These are phyloP conservation scores for Proctacanthus coquilletti DNA, from an alignment of 1,140 invertebrate species.

Conservation along the genomic window DNA sequence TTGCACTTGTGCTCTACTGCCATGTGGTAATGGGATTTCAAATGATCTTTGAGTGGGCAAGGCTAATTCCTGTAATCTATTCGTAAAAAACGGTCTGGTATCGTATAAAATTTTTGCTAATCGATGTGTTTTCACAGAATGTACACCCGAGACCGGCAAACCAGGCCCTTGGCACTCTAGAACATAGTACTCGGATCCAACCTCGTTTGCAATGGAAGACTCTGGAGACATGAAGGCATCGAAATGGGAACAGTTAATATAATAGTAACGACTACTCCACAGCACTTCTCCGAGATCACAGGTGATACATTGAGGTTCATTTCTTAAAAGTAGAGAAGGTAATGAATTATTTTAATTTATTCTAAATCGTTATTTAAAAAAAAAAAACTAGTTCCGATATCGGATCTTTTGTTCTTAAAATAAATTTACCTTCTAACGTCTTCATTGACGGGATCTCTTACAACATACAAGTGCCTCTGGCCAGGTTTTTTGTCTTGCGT, in stretches of 20 bases:
- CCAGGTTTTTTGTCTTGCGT: slow-evolving; percentile 66
- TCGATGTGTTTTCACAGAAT: slow-evolving; percentile 50
- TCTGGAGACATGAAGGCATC: slow-evolving; percentile 48
- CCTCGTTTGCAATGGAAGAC: slow-evolving; percentile 25
- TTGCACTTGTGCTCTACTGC: slow-evolving; percentile 60
- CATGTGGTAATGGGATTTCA: slow-evolving; percentile 61
- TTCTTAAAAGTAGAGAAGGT: slow-evolving; percentile 16
- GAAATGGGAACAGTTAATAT: slow-evolving; percentile 67
- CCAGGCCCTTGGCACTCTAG: slow-evolving; percentile 65
- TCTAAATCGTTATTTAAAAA: neutral
- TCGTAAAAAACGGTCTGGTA: slow-evolving; percentile 46
- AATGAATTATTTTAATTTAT: neutral
- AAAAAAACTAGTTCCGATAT: neutral
- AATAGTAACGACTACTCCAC: slow-evolving; percentile 55
- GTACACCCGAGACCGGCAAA: slow-evolving; percentile 53
- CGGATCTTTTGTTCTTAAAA: neutral
- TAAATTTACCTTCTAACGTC: slow-evolving; percentile 42
- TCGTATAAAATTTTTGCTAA: slow-evolving; percentile 59
- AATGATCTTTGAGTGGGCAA: slow-evolving; percentile 57
- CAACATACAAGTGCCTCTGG: slow-evolving; percentile 71
- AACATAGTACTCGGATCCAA: slow-evolving; percentile 51
- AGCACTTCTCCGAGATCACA: slow-evolving; percentile 52
- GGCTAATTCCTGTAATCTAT: slow-evolving; percentile 49
- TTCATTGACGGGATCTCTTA: slow-evolving; percentile 51
- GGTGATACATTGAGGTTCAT: slow-evolving; percentile 62